phyloP scores from a whole-genome alignment of 2,113 vertebrate species.

The Silurus meridionalis region DNA sequence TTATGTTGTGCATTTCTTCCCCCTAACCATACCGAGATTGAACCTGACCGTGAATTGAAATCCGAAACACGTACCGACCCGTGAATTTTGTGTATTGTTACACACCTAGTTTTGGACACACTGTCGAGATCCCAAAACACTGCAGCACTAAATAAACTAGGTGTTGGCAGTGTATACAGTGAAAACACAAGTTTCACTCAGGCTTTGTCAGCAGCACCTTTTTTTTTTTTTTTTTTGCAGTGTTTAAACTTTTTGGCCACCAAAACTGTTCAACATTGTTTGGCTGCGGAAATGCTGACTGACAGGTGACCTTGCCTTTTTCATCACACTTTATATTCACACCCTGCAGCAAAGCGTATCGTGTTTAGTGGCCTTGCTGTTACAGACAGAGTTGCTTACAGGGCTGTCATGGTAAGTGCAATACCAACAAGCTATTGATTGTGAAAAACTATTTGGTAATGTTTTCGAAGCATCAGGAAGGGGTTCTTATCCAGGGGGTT shows the following conservation, averaged over 20 bases:
- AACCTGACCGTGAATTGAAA: no score
- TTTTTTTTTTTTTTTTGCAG: not conserved
- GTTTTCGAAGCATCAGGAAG: not conserved
- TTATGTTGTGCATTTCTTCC: no score
- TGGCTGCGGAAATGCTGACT: not conserved
- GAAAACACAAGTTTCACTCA: not conserved
- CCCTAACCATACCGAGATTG: no score
- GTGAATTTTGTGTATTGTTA: no score
- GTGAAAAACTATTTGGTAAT: not conserved
- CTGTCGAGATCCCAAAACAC: not conserved
- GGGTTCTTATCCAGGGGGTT: not conserved
- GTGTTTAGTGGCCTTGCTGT: not conserved
- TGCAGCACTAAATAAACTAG: not conserved
- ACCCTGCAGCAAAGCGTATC: not conserved
- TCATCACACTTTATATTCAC: not conserved
- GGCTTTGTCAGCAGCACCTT: not conserved
- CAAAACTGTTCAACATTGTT: not conserved
- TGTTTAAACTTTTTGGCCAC: not conserved
- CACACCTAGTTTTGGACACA: not conserved
- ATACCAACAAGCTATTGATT: not conserved
- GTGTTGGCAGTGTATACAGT: not conserved
- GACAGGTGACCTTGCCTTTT: conserved; percentile 9
- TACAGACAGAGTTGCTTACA: not conserved
- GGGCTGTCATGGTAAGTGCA: not conserved
- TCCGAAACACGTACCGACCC: no score